A percentile compares a stretch with the other conserved stretches of the same genome.
Evolutionary conservation across 2,797 vertebrate species (phyloP).

Genomic region (Chromobotia macracanthus): DNA sequence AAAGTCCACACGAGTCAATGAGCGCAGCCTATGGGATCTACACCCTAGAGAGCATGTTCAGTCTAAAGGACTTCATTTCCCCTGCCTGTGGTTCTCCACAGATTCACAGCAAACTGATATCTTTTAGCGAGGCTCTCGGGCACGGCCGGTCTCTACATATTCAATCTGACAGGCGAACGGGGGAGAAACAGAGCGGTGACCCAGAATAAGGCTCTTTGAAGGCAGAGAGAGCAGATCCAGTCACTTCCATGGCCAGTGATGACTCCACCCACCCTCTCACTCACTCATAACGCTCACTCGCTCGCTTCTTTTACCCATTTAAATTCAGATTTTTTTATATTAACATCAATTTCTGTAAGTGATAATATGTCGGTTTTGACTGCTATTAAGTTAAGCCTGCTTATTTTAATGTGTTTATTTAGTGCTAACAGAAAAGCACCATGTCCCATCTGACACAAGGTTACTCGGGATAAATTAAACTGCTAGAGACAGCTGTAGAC

Average conservation of each 20-base stretch:
- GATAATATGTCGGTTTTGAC: not conserved
- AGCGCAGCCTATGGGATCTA: slow-evolving; percentile 56
- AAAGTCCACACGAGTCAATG: slow-evolving; percentile 71
- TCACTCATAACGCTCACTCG: slow-evolving; percentile 26
- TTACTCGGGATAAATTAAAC: too few species aligned
- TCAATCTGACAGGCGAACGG: slow-evolving; percentile 76
- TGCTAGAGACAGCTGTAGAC: too few species aligned
- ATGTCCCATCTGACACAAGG: too few species aligned
- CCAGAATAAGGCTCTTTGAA: slow-evolving; percentile 72
- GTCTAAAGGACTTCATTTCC: slow-evolving; percentile 66
- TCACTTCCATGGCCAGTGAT: slow-evolving; percentile 53
- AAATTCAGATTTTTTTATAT: slow-evolving; percentile 11
- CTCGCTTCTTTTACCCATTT: slow-evolving; percentile 5
- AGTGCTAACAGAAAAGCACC: too few species aligned
- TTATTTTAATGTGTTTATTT: too few species aligned
- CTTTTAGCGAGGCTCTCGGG: slow-evolving; percentile 72
- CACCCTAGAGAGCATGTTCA: slow-evolving; percentile 68
- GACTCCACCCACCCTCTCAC: slow-evolving; percentile 18
- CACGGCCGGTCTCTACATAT: slow-evolving; percentile 77
- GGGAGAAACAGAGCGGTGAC: slow-evolving; percentile 77
- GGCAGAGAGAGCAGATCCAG: slow-evolving; percentile 60
- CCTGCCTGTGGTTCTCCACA: slow-evolving; percentile 36
- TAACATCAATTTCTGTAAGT: not conserved
- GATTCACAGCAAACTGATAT: slow-evolving; percentile 70
- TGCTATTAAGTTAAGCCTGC: too few species aligned